Base-by-base conservation (phyloP, 2,888 invertebrate species). In the Athrips mouffetella region DNA sequence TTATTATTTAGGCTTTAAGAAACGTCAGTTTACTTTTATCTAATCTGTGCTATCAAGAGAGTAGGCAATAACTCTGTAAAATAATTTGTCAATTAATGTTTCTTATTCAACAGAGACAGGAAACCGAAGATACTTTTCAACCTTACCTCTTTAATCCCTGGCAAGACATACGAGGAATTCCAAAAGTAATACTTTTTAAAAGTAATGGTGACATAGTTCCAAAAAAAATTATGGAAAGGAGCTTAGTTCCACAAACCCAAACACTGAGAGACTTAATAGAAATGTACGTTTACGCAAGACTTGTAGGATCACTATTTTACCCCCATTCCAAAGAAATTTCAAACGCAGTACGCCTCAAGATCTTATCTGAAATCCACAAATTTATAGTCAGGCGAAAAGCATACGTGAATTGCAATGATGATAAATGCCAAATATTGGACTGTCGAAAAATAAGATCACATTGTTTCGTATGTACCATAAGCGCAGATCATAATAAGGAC, bases 121-220 rank as follows among this genome's bases (percentile, higher is more conserved):
- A 35, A 35, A n/a, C 18, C 16, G 11, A 31, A 11, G 15, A 15
- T n/a, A n/a, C n/a, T n/a, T n/a, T n/a, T n/a, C n/a, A n/a, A 15
- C 31, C 31, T 13, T 15, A 15, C 3, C 20, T 37, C 16, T 44
- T 76, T 1, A 77, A 56, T 57, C 82, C 83, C 29, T 85, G 85
- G 84, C 60, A 44, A 16, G 54, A 41, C 10, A 63, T 70, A 25
- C 60, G 51, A 47, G 6, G 31, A 1, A 10, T 41, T 25, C 59
- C 67, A 23, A 72, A 70, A 63, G 59, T 84, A 42, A 59, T 86
- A 30, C 51, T 65, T 1, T 79, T 84, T 40, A 51, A 60, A 42
- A 20, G 53, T 8, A 60, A 70, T 15, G 84, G 81, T 10, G 53
- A 65, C 1, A 8, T 68, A 2, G 51, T 35, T n/a, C 33, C 59